Conservation (phyloP, 2,113 vertebrate genomes). For the Plecturocebus donacophilus region DNA sequence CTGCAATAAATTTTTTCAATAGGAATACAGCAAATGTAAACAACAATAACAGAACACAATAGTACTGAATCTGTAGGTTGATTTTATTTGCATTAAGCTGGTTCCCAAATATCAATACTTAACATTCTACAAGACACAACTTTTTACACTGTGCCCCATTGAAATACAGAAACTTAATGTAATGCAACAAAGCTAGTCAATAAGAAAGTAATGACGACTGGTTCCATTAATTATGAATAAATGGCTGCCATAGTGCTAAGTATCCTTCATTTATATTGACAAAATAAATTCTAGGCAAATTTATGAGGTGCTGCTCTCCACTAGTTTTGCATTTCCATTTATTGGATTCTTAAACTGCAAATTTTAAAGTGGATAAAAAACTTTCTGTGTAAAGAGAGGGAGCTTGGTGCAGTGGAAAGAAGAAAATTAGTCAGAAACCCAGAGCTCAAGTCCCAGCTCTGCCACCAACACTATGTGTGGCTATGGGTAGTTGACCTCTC, state of each 20-base stretch:
- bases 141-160: not conserved
- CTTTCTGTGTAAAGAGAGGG: not conserved
- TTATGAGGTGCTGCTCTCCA: not conserved
- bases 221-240: not conserved
- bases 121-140: not conserved
- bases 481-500: not conserved
- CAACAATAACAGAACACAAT: not conserved
- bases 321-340: not conserved
- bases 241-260: not conserved
- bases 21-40: not conserved
- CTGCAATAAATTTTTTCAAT: not conserved
- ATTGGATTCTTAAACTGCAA: not conserved
- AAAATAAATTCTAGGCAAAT: not conserved
- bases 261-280: not conserved
- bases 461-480: fast-evolving
- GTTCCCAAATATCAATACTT: not conserved
- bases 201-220: not conserved
- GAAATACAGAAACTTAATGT: not conserved
- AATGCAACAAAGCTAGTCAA: not conserved
- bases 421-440: not conserved
- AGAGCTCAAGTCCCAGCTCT: not conserved
- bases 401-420: not conserved
- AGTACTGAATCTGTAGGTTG: not conserved
- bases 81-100: not conserved
- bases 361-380: not conserved